A percentile compares a stretch with the other conserved stretches of the same genome.
Evolutionary conservation across 2,797 vertebrate genomes (phyloP).

Genomic region (Mergus octosetaceus): DNA sequence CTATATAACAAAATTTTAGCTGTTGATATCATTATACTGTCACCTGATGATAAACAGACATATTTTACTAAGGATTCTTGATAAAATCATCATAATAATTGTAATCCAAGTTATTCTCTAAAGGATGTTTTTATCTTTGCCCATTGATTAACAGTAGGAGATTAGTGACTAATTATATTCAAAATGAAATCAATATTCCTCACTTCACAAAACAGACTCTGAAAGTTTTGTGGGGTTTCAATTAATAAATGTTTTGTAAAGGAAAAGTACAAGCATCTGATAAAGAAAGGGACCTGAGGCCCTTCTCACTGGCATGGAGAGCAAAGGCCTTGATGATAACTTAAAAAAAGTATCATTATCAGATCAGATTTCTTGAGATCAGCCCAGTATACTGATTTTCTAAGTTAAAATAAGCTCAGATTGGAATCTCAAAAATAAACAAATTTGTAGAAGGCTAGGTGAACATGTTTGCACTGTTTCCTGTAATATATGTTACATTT

Average conservation of each 20-base stretch:
- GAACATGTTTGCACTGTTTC: slow-evolving; percentile 10
- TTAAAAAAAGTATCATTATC: neutral
- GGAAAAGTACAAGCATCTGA: neutral
- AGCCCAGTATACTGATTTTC: neutral
- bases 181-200: neutral
- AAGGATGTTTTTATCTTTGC: neutral
- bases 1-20: neutral
- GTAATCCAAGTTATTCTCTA: neutral
- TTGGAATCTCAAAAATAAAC: slow-evolving; percentile 17
- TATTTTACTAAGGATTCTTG: neutral
- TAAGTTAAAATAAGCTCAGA: slow-evolving; percentile 27
- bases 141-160: neutral
- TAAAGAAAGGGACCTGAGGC: neutral
- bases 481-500: slow-evolving; percentile 23
- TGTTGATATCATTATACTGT: neutral
- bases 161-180: neutral
- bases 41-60: neutral
- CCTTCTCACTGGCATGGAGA: neutral
- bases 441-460: slow-evolving; percentile 34
- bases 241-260: neutral
- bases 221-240: neutral
- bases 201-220: neutral
- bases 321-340: neutral
- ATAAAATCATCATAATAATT: neutral
- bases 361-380: neutral